phyloP scores from a whole-genome alignment of 2,888 invertebrate genomes.

The Caenorhabditis doughertyi region DNA sequence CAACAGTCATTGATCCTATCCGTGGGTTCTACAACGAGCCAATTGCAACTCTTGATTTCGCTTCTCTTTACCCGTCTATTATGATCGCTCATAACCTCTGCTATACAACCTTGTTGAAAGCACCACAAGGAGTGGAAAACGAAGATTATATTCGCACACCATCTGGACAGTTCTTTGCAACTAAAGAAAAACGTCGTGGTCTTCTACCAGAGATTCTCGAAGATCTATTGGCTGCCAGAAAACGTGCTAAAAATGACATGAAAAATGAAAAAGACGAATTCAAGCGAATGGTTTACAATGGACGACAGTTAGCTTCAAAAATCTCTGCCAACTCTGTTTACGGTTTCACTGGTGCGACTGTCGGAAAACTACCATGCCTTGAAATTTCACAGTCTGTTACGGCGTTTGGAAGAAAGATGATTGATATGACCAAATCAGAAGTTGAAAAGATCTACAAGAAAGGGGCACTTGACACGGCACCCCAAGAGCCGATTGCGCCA shows the following conservation, averaged over 20 bases:
- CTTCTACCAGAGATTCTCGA: constrained; percentile 96
- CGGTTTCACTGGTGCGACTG: constrained; percentile 99
- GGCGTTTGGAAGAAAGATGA: constrained; percentile 95
- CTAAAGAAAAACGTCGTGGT: constrained; percentile 91
- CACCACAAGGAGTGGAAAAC: constrained; percentile 70
- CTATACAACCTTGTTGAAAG: constrained; percentile 91
- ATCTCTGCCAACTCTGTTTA: constrained; percentile 95
- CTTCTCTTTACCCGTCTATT: constrained; percentile 98
- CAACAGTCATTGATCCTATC: constrained; percentile 98
- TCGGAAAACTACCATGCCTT: constrained; percentile 94
- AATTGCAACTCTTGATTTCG: constrained; percentile 98
- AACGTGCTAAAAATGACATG: constrained; percentile 91
- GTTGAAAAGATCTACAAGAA: constrained; percentile 87
- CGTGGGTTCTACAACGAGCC: constrained; percentile 97
- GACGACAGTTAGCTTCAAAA: constrained; percentile 96
- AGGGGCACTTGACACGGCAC: too few species aligned
- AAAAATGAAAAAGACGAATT: constrained; percentile 89
- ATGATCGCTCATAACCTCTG: constrained; percentile 99
- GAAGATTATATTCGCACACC: constrained; percentile 93
- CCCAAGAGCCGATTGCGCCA: too few species aligned
- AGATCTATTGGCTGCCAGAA: constrained; percentile 85
- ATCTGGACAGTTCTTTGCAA: constrained; percentile 93
- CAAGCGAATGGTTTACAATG: constrained; percentile 84
- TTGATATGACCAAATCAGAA: constrained; percentile 94
- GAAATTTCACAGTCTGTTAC: constrained; percentile 95